Evolutionary conservation across 2,888 invertebrate genomes (phyloP), one percentile per base, ranked within the genome.

Genomic region (Limnephilus lunatus): DNA sequence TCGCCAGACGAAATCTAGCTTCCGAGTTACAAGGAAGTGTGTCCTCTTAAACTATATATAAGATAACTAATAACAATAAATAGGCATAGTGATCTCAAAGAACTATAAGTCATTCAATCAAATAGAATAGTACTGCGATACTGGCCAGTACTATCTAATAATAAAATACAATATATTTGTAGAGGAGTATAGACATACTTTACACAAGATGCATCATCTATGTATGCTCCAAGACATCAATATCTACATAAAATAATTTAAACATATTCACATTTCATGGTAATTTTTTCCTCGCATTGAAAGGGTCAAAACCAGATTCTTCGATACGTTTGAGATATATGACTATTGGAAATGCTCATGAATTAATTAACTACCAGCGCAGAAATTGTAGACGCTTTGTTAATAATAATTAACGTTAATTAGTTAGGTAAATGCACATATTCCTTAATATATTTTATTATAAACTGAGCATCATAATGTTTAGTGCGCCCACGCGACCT

Each of bases 401-500:
- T 86, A 86, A 86, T 86, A 53, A 80, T 44, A 85, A 32, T 39
- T 80, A 88, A 68, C 88, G 88, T 30, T 88, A 68, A 88, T 88
- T 88, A 32, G 53, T 31, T 2, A 88, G 32, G 68, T 53, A 68
- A 87, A 68, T 39, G 39, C 1, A 48, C 86, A 9, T 48, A n/a
- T 44, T 48, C 44, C 48, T 48, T 86, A n/a, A 14, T 31, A 32
- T 82, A 5, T 82, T 32, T 32, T 25, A 68, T 68, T 83, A 35
- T 83, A 83, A 83, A 83, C 35, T 35, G 35, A 35, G 35, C 12
- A 83, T 83, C 4, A 83, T 35, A 83, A 25, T 25, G 25, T 35
- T 32, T 39, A 25, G 3, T 83, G 35, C 25, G 83, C 83, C 35
- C 19, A 25, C 25, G 83, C 35, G 83, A 32, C 35, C 35, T 11